Percentiles rank a stretch among this genome's conserved stretches.
phyloP scores from a whole-genome alignment of 37 sponge, comb jelly and placozoan genomes.

The Diacarnus erythraeanus region DNA sequence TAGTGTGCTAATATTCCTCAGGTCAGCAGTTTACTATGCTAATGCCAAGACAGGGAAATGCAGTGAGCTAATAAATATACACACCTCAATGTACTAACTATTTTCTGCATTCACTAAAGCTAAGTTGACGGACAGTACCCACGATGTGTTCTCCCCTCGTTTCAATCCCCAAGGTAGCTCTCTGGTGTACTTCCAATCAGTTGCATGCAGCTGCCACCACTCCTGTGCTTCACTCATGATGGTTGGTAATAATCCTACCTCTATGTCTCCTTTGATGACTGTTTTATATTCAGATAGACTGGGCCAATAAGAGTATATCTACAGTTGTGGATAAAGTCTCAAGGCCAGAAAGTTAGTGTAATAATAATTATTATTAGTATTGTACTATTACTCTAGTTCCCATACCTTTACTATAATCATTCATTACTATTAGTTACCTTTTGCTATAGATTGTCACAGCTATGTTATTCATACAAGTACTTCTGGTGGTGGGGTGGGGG shows the following conservation, averaged over 20 bases:
- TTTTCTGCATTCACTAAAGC: slow-evolving; percentile 15
- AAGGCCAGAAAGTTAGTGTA: slow-evolving; percentile 20
- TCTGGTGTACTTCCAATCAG: slow-evolving; percentile 57
- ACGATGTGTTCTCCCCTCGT: slow-evolving; percentile 38
- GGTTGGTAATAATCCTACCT: slow-evolving; percentile 28
- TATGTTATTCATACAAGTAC: too few relatives aligned
- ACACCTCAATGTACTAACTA: neutral
- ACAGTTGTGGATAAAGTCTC: slow-evolving; percentile 45
- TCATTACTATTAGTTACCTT: too few relatives aligned
- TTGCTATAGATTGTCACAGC: too few relatives aligned
- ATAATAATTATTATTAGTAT: too few relatives aligned
- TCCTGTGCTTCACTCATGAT: slow-evolving; percentile 63
- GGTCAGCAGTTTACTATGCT: slow-evolving; percentile 68
- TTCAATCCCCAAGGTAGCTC: slow-evolving; percentile 56
- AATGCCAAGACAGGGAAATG: slow-evolving; percentile 28
- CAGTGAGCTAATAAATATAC: slow-evolving; percentile 36
- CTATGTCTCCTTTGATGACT: neutral
- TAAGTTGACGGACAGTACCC: slow-evolving; percentile 28
- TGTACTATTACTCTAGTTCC: too few relatives aligned
- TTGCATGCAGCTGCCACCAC: slow-evolving; percentile 61
- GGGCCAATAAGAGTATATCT: slow-evolving; percentile 17
- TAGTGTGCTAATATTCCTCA: neutral
- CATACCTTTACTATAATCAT: too few relatives aligned
- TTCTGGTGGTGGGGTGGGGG: too few relatives aligned
- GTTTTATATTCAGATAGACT: slow-evolving; percentile 23